Evolutionary conservation across 1,140 invertebrate species (phyloP).

Genomic region (Dreissena rostriformis): DNA sequence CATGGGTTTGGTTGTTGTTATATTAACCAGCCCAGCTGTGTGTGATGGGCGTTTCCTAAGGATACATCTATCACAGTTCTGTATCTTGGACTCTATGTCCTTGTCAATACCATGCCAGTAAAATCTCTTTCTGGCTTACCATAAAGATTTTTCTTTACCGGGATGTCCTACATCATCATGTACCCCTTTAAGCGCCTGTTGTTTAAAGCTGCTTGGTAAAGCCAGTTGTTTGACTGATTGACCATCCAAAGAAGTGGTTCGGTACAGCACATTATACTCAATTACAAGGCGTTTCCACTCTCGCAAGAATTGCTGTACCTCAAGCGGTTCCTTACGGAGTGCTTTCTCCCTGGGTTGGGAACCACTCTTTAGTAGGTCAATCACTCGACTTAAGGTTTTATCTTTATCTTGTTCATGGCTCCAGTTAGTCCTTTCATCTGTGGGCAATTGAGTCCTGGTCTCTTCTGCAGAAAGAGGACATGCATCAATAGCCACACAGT

Average conservation of each 20-base stretch:
- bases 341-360: not conserved
- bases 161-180: not conserved
- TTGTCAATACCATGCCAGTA: constrained; percentile 1
- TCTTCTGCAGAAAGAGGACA: too few relatives aligned
- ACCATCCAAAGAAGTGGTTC: not conserved
- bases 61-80: constrained; percentile 3
- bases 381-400: not conserved
- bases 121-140: not conserved
- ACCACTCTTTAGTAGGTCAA: not conserved
- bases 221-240: constrained; percentile 4
- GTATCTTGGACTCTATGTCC: not conserved
- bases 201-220: not conserved
- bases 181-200: not conserved
- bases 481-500: too few relatives aligned
- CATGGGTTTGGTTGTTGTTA: constrained; percentile 34
- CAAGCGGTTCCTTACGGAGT: not conserved
- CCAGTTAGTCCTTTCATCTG: too few relatives aligned
- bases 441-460: too few relatives aligned
- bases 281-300: constrained; percentile 1
- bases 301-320: not conserved
- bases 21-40: not conserved
- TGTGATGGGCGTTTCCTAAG: not conserved
- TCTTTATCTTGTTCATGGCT: not conserved
- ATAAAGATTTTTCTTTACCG: not conserved
- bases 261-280: not conserved